Conservation (phyloP, 2,797 vertebrate genomes). For the Anniella stebbinsi region DNA sequence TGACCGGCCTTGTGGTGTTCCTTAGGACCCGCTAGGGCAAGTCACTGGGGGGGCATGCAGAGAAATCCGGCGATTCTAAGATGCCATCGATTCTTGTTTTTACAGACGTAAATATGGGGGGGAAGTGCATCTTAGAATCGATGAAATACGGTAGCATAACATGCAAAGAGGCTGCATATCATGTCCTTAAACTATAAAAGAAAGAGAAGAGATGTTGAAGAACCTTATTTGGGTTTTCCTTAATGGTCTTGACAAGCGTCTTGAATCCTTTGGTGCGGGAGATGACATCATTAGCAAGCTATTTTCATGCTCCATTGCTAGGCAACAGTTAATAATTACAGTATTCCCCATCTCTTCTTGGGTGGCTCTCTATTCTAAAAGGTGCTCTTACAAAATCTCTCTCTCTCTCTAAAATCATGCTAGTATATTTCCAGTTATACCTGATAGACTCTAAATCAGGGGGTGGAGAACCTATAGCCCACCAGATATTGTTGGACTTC, state of each 20-base stretch:
- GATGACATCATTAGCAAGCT: slow-evolving; percentile 46
- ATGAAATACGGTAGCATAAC: too few relatives aligned
- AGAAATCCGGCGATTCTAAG: too few relatives aligned
- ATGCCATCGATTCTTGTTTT: too few relatives aligned
- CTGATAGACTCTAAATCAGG: not conserved
- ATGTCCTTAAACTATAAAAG: slow-evolving; percentile 7
- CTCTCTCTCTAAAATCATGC: slow-evolving; percentile 33
- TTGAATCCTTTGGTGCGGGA: slow-evolving; percentile 26
- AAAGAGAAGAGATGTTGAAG: slow-evolving; percentile 44
- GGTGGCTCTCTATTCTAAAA: slow-evolving; percentile 57
- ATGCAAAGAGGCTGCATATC: slow-evolving; percentile 28
- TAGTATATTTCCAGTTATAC: slow-evolving; percentile 34
- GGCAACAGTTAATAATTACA: slow-evolving; percentile 59
- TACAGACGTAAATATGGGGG: too few relatives aligned
- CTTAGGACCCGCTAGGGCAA: too few relatives aligned
- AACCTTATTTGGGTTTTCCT: slow-evolving; percentile 22
- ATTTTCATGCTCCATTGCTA: slow-evolving; percentile 52
- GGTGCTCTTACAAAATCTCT: slow-evolving; percentile 41
- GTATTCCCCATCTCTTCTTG: slow-evolving; percentile 59
- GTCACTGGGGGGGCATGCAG: too few relatives aligned
- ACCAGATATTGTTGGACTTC: not conserved
- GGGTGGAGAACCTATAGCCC: not conserved
- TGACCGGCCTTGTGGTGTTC: too few relatives aligned
- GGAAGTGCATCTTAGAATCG: too few relatives aligned
- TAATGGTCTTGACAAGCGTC: slow-evolving; percentile 10